Conservation (phyloP, 2,888 invertebrate species). For the Octodonta nipae region DNA sequence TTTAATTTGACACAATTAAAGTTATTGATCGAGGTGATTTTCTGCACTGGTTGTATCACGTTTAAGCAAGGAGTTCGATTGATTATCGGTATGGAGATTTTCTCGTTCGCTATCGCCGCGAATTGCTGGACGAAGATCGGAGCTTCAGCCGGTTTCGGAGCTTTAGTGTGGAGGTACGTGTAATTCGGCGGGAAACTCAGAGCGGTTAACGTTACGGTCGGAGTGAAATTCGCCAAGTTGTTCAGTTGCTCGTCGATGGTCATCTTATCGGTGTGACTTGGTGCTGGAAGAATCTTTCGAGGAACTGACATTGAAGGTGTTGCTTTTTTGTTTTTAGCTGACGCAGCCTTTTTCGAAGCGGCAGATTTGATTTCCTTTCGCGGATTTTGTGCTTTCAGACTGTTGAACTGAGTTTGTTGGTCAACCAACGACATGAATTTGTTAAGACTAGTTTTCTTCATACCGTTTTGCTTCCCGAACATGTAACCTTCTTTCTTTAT, state of each 20-base stretch:
- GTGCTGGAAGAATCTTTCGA: constrained; percentile 35
- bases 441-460: constrained; percentile 12
- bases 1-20: constrained; percentile 35
- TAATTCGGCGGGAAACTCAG: constrained; percentile 31
- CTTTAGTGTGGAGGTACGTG: constrained; percentile 28
- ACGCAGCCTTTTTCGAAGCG: constrained; percentile 27
- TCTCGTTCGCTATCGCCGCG: constrained; percentile 28
- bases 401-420: constrained; percentile 23
- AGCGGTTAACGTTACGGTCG: constrained; percentile 31
- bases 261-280: constrained; percentile 29
- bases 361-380: constrained; percentile 27
- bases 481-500: constrained; percentile 22
- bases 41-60: constrained; percentile 31
- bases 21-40: constrained; percentile 30
- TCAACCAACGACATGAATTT: constrained; percentile 25
- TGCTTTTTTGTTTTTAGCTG: constrained; percentile 24
- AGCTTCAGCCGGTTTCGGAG: constrained; percentile 30
- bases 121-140: constrained; percentile 30
- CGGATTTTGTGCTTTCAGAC: constrained; percentile 15
- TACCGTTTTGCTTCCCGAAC: constrained; percentile 14
- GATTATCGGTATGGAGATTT: constrained; percentile 29
- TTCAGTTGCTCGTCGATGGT: constrained; percentile 19
- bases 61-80: constrained; percentile 31
- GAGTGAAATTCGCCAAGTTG: constrained; percentile 27
- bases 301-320: constrained; percentile 27